phyloP scores from a whole-genome alignment of 1,140 invertebrate species.

The Sinonovacula constricta region DNA sequence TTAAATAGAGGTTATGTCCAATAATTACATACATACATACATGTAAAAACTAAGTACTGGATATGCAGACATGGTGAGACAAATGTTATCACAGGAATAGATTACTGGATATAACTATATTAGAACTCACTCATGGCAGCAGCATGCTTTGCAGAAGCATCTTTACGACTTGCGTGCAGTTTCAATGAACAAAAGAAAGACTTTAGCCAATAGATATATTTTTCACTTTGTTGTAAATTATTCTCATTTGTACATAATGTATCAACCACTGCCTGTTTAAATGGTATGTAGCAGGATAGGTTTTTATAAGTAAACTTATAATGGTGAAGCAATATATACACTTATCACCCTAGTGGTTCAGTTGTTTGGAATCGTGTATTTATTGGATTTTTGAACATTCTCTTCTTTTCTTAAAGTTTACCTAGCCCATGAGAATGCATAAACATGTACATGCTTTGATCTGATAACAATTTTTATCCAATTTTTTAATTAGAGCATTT shows the following conservation, averaged over 20 bases:
- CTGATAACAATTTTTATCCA: too few species aligned
- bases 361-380: neutral
- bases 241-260: slow-evolving; percentile 47
- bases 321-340: neutral
- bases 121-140: too few species aligned
- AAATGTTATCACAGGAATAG: too few species aligned
- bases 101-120: too few species aligned
- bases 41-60: slow-evolving; percentile 38
- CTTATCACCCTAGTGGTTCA: neutral
- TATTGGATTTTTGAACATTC: neutral
- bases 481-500: too few species aligned
- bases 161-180: neutral
- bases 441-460: too few species aligned
- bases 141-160: neutral
- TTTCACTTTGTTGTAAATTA: slow-evolving; percentile 44
- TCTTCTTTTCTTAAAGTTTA: too few species aligned
- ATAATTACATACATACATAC: slow-evolving; percentile 51
- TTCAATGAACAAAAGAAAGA: neutral
- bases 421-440: too few species aligned
- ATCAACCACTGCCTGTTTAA: slow-evolving; percentile 30
- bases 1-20: neutral
- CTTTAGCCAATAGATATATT: neutral
- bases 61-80: neutral
- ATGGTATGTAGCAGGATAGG: too few species aligned
- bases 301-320: too few species aligned